These are phyloP conservation scores for Crossaster papposus DNA, from an alignment of 53 echinoderm and acorn worm genomes.

Conservation along the genomic window DNA sequence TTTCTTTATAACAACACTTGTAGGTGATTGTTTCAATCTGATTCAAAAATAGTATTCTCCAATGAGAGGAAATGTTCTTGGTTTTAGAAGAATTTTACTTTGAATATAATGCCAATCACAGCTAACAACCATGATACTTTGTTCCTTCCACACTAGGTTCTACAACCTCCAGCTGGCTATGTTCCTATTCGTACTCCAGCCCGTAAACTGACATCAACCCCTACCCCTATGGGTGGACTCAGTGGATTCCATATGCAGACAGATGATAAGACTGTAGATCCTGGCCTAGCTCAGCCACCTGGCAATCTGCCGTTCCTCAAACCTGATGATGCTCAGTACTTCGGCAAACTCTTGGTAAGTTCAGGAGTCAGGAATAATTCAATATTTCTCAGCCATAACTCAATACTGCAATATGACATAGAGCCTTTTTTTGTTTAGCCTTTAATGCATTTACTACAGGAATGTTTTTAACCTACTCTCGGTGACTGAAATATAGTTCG, in stretches of 20 bases:
- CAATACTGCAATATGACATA: not conserved
- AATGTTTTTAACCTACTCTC: too few relatives aligned
- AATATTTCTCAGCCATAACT: not conserved
- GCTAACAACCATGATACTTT: not conserved
- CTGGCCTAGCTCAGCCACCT: constrained; percentile 93
- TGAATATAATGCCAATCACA: too few relatives aligned
- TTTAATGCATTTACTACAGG: not conserved
- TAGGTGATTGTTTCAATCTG: too few relatives aligned
- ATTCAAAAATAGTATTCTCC: too few relatives aligned
- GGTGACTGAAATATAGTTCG: too few relatives aligned
- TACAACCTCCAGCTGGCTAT: constrained; percentile 97
- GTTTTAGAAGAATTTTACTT: too few relatives aligned
- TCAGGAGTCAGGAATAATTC: not conserved
- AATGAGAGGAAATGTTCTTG: too few relatives aligned
- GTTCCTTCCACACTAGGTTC: constrained; percentile 47
- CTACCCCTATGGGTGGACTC: constrained; percentile 91
- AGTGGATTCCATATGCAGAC: constrained; percentile 93
- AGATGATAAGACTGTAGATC: constrained; percentile 76
- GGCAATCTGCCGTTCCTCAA: constrained; percentile 96
- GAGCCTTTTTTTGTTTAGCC: not conserved
- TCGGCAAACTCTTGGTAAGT: constrained; percentile 96
- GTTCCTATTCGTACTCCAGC: constrained; percentile 99
- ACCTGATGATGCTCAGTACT: constrained; percentile 99
- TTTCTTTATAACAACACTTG: too few relatives aligned
- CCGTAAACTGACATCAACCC: constrained; percentile 93